Conservation (phyloP, 2,113 vertebrate genomes). For the Rhipidura dahli region DNA sequence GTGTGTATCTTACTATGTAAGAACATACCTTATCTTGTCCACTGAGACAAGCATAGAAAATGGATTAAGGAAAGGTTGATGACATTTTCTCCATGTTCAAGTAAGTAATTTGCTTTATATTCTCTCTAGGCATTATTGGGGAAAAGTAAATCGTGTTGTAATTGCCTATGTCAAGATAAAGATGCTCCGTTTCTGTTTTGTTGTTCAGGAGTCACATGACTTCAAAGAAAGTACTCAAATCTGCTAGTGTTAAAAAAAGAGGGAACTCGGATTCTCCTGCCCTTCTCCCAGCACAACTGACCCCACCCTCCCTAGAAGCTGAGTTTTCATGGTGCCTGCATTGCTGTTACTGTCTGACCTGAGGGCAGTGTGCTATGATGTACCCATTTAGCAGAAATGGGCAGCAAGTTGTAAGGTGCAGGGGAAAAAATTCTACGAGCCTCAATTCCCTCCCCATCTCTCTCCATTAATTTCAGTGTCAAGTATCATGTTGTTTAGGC, state of each 20-base stretch:
- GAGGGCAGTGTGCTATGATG: fast-evolving
- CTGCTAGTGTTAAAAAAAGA: neutral
- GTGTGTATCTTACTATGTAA: neutral
- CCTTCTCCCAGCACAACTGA: neutral
- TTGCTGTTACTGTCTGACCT: neutral
- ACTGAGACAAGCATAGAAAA: neutral
- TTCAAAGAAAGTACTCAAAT: neutral
- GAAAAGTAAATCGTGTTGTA: neutral
- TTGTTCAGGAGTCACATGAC: neutral
- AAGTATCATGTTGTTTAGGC: fast-evolving
- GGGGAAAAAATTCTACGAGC: neutral
- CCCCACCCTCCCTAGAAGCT: neutral
- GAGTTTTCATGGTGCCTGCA: neutral
- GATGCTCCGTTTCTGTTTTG: neutral
- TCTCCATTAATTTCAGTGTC: neutral
- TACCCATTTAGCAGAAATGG: neutral
- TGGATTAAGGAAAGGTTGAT: neutral
- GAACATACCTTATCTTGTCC: neutral
- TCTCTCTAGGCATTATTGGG: neutral
- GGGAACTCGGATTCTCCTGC: neutral
- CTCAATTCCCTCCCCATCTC: neutral
- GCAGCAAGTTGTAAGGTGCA: neutral
- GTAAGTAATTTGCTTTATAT: neutral
- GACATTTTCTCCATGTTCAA: neutral
- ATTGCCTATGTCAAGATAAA: neutral